Base-by-base conservation (phyloP, 2,888 invertebrate genomes). In the Heterodera filipjevi region DNA sequence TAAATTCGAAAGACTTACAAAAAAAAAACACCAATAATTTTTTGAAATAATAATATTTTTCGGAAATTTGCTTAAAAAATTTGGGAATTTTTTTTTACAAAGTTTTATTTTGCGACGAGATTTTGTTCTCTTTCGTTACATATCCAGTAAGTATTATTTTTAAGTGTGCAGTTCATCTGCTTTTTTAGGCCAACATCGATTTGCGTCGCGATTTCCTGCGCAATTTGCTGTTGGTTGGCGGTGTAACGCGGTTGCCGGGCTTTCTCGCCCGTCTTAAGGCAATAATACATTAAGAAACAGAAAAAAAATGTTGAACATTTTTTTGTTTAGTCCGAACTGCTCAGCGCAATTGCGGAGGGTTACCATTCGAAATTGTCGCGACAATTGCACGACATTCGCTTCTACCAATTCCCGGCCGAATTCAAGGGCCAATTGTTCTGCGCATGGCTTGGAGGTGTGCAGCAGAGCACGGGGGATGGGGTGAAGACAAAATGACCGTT, bases 181-280 rank as follows among this genome's bases (percentile, higher is more conserved):
- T 33, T 81, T 89, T 87, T 22, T 89, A 93, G 92, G 93, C 95
- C 84, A 94, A 95, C 0, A 91, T 95, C 39, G 96, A 97, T 91
- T 92, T 93, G 81, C 92, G 96, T 27, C 92, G 92, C 77, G 91
- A 91, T 68, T 91, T 98, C 59, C 93, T 94, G 0, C 93, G 93
- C 89, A 95, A 94, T 90, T 92, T 98, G 84, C 91, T 97, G 77
- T 90, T 97, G 39, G 93, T 94, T 79, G 98, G 97, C 59, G 97
- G 97, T 14, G 93, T 94, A 1, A 92, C 93, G 0, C 93, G 94
- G 92, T 91, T 94, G 83, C 93, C 93, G 76, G 97, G 97, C 0
- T 93, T 98, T 86, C 92, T 93, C 86, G 92, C 94, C 39, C 92
- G 97, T 73, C 91, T 98, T 1, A 92, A 93, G 83, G 91, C 92